These are phyloP conservation scores for Dolomedes plantarius DNA, from an alignment of 2,888 invertebrate species.

Conservation along the genomic window DNA sequence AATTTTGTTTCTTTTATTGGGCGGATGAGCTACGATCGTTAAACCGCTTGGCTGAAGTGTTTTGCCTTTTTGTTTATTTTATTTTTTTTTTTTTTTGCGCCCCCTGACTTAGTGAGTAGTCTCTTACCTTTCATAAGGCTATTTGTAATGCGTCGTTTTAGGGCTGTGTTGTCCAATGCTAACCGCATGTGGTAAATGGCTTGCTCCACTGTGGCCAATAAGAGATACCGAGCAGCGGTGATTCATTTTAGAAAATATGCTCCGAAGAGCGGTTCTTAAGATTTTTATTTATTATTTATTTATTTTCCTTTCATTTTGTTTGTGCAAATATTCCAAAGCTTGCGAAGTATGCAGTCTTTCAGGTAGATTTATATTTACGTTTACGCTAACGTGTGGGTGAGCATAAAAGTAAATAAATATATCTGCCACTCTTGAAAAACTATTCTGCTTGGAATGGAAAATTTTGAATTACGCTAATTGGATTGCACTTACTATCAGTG, in stretches of 20 bases:
- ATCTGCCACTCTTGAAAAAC: too few relatives aligned
- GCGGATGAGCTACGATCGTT: constrained; percentile 15
- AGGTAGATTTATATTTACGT: too few relatives aligned
- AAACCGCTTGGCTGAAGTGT: constrained; percentile 3
- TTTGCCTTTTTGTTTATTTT: neutral
- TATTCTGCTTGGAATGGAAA: too few relatives aligned
- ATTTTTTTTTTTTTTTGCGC: neutral
- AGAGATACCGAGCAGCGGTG: neutral
- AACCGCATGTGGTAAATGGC: constrained; percentile 16
- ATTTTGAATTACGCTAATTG: too few relatives aligned
- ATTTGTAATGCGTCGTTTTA: constrained; percentile 11
- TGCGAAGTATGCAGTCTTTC: too few relatives aligned
- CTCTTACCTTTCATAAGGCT: neutral
- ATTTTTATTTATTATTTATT: neutral
- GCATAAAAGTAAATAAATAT: too few relatives aligned
- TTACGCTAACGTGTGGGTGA: too few relatives aligned
- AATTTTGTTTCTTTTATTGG: constrained; percentile 32
- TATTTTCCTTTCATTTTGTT: too few relatives aligned
- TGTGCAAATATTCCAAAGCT: too few relatives aligned
- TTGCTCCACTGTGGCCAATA: constrained; percentile 9
- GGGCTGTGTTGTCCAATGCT: neutral
- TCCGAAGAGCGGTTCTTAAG: neutral
- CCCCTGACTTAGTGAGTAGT: constrained; percentile 2
- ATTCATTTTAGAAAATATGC: constrained; percentile 12
- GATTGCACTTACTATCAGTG: too few relatives aligned